A percentile compares a stretch with the other conserved stretches of the same genome.
Evolutionary conservation across 2,113 vertebrate species (phyloP).

Genomic region (Gyps fulvus): DNA sequence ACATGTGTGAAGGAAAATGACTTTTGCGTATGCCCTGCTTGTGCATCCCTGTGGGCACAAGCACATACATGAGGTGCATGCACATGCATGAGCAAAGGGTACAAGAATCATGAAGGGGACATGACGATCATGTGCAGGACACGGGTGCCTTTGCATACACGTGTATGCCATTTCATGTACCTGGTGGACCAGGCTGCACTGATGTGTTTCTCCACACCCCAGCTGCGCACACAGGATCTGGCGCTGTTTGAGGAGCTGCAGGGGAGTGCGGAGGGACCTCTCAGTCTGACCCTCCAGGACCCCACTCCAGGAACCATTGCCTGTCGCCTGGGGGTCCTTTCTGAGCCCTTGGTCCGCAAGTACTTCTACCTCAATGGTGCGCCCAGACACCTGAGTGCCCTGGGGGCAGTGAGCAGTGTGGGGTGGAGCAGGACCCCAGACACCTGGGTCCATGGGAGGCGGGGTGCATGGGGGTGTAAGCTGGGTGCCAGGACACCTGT

Average conservation of each 20-base stretch:
- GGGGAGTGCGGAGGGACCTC: neutral
- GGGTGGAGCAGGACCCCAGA: neutral
- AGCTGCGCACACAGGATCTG: slow-evolving; percentile 34
- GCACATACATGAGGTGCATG: rapidly evolving
- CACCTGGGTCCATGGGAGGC: rapidly evolving
- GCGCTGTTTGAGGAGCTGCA: neutral
- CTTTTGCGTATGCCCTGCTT: neutral
- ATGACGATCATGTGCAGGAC: rapidly evolving
- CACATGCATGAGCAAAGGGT: neutral
- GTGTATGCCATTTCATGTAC: rapidly evolving
- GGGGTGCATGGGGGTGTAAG: neutral
- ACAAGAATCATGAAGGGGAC: neutral
- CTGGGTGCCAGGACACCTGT: neutral
- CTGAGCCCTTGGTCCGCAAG: neutral
- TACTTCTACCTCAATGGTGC: slow-evolving; percentile 43
- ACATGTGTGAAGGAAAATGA: neutral
- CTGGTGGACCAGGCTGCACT: neutral
- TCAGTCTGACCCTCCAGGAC: neutral
- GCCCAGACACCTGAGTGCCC: neutral
- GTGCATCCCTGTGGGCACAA: neutral
- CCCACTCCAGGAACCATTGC: neutral
- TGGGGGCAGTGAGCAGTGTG: neutral
- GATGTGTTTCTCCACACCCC: neutral
- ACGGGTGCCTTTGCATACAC: rapidly evolving
- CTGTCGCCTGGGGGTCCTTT: neutral